Conservation (phyloP, 2,888 invertebrate species). For the Acanthosepion pharaonis region DNA sequence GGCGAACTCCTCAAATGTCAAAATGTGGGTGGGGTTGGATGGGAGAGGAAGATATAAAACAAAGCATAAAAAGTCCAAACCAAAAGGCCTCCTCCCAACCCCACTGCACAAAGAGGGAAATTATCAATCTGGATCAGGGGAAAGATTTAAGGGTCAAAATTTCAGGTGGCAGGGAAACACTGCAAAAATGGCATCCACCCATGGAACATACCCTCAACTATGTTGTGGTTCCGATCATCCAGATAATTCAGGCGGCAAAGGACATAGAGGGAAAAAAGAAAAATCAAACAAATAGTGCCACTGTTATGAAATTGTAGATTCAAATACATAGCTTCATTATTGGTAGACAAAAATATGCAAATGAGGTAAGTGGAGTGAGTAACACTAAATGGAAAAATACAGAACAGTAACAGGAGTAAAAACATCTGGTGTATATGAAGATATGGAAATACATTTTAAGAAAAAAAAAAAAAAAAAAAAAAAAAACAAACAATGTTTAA, state of each 20-base stretch:
- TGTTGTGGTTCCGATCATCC: neutral
- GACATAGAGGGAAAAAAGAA: neutral
- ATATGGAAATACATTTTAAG: neutral
- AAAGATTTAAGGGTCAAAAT: neutral
- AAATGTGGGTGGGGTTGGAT: neutral
- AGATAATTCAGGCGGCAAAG: neutral
- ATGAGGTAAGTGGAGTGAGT: neutral
- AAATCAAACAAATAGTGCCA: neutral
- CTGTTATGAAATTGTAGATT: neutral
- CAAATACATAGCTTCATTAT: neutral
- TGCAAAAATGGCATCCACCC: slow-evolving; percentile 2
- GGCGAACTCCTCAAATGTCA: neutral
- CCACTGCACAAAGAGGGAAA: neutral
- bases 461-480: neutral
- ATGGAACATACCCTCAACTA: slow-evolving; percentile 2
- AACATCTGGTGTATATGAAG: neutral
- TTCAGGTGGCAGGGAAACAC: neutral
- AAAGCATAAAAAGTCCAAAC: neutral
- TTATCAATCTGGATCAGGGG: neutral
- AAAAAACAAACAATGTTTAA: too few relatives aligned
- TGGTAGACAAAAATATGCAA: neutral
- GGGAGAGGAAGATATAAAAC: neutral
- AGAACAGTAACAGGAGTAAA: neutral
- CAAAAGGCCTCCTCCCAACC: neutral
- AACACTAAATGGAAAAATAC: neutral